Evolutionary conservation across 1,140 invertebrate genomes (phyloP).

Genomic region (Drosophila paulistorum): DNA sequence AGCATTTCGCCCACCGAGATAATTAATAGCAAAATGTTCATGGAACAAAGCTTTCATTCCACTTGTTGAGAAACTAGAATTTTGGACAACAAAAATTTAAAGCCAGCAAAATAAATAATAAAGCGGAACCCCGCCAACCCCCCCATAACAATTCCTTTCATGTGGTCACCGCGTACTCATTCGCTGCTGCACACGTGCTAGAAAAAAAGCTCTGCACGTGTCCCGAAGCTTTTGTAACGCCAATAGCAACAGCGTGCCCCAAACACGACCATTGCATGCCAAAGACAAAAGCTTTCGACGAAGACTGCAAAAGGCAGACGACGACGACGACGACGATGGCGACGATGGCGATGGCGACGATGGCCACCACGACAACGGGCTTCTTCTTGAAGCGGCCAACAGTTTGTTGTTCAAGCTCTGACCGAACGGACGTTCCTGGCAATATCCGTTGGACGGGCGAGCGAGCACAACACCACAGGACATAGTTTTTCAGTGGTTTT

Average conservation of each 20-base stretch:
- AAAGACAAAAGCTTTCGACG: slow-evolving; percentile 58
- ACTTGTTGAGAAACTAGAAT: slow-evolving; percentile 69
- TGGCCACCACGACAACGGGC: not conserved
- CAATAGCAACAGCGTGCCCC: slow-evolving; percentile 62
- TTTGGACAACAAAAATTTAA: slow-evolving; percentile 9
- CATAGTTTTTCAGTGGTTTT: slow-evolving; percentile 8
- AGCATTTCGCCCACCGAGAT: slow-evolving; percentile 47
- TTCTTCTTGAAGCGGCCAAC: slow-evolving; percentile 54
- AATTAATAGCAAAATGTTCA: slow-evolving; percentile 64
- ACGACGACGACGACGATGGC: slow-evolving; percentile 29
- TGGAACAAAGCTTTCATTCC: slow-evolving; percentile 56
- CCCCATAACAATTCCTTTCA: slow-evolving; percentile 19
- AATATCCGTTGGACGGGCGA: slow-evolving; percentile 30
- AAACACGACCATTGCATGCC: slow-evolving; percentile 55
- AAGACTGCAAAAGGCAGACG: slow-evolving; percentile 9
- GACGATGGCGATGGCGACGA: too few species aligned
- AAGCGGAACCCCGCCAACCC: slow-evolving; percentile 30
- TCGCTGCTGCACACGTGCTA: slow-evolving; percentile 44
- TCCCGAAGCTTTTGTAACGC: slow-evolving; percentile 48
- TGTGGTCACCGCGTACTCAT: slow-evolving; percentile 20
- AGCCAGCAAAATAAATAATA: slow-evolving; percentile 19
- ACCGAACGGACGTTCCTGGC: slow-evolving; percentile 62
- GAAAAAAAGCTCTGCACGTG: slow-evolving; percentile 67
- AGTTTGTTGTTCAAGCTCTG: slow-evolving; percentile 75
- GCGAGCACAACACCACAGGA: slow-evolving; percentile 15